A percentile compares a stretch with the other conserved stretches of the same genome.
Evolutionary conservation across 1,140 invertebrate species (phyloP).

Genomic region (Cardiocondyla obscurior): DNA sequence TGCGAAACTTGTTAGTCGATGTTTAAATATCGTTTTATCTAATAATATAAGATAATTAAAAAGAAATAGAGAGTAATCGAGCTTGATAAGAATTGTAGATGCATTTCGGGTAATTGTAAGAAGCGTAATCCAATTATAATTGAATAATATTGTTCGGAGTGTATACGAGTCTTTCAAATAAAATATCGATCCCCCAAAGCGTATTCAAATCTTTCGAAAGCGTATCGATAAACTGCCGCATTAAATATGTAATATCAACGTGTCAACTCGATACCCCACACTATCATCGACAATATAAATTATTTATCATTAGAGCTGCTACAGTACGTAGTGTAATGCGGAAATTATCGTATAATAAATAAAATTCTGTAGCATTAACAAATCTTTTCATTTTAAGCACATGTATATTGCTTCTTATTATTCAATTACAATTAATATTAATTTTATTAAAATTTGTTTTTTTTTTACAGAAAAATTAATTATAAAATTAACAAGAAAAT

Average conservation of each 20-base stretch:
- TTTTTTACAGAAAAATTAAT: too few species aligned
- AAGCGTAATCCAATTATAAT: not conserved
- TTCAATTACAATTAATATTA: not conserved
- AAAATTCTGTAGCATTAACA: not conserved
- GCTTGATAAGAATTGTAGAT: not conserved
- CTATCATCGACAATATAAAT: not conserved
- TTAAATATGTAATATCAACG: not conserved
- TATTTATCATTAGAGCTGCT: constrained; percentile 5
- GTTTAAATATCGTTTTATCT: constrained; percentile 3
- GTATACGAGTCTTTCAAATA: not conserved
- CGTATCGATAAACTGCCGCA: not conserved
- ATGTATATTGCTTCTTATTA: not conserved
- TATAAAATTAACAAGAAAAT: too few species aligned
- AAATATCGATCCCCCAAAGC: not conserved
- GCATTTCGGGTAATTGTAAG: not conserved
- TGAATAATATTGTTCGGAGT: not conserved
- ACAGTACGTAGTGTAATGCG: constrained; percentile 2
- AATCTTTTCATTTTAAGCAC: not conserved
- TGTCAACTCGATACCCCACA: not conserved
- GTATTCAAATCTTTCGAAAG: not conserved
- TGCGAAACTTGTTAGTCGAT: not conserved
- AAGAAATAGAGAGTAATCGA: constrained; percentile 8
- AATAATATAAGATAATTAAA: not conserved
- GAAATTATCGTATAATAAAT: constrained; percentile 1
- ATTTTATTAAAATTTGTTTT: too few species aligned